Evolutionary conservation across 1,140 invertebrate species (phyloP).

Genomic region (Drosophila ananassae): DNA sequence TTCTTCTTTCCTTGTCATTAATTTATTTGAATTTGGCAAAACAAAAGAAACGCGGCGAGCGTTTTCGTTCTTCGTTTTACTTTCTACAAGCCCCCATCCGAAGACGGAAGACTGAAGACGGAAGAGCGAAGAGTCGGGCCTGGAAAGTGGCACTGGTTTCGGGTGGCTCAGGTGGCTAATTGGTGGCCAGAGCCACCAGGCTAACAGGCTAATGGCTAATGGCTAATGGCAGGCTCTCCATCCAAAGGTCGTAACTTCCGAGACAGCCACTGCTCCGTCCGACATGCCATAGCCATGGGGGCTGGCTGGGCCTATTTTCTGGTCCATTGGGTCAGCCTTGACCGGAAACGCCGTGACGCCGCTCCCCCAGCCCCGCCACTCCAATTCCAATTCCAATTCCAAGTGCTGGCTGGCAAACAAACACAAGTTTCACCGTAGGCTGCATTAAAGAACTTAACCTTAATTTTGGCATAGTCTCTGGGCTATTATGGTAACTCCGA

Average conservation of each 20-base stretch:
- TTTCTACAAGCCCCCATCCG: constrained; percentile 52
- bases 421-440: constrained; percentile 43
- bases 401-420: constrained; percentile 23
- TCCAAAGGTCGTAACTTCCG: background rate
- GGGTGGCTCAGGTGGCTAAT: constrained; percentile 13
- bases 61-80: constrained; percentile 56
- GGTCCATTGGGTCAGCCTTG: constrained; percentile 49
- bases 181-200: background rate
- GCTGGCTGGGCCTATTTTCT: constrained; percentile 30
- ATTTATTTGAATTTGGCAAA: constrained; percentile 71
- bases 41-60: constrained; percentile 36
- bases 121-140: constrained; percentile 3
- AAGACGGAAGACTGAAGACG: constrained; percentile 3
- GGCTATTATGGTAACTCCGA: constrained; percentile 47
- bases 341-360: constrained; percentile 25
- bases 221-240: constrained; percentile 3
- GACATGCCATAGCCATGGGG: background rate
- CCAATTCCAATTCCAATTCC: background rate
- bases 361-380: background rate
- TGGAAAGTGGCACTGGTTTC: constrained; percentile 44
- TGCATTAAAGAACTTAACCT: constrained; percentile 56
- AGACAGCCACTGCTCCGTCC: background rate
- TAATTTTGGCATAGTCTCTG: constrained; percentile 45
- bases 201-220: background rate
- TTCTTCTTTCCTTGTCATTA: constrained; percentile 36